Conservation (phyloP, 2,888 invertebrate species). For the Phasia obesa region DNA sequence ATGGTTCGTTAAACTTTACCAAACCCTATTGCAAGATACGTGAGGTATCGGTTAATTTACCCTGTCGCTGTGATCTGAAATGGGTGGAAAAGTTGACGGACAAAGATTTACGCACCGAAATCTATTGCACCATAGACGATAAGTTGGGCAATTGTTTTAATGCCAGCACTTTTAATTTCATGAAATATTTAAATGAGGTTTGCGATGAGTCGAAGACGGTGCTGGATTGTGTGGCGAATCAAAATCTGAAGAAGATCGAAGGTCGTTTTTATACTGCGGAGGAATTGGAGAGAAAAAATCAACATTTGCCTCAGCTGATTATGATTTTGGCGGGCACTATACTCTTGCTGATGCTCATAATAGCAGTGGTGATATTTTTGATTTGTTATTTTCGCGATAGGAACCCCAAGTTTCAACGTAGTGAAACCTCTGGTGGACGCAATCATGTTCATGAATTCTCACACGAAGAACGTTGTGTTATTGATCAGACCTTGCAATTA, state of each 20-base stretch:
- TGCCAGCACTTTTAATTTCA: conserved; percentile 76
- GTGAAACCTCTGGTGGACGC: conserved; percentile 61
- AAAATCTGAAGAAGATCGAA: conserved; percentile 75
- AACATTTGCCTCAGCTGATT: conserved; percentile 70
- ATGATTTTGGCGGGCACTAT: conserved; percentile 68
- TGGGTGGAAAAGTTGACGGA: conserved; percentile 78
- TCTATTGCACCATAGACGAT: conserved; percentile 78
- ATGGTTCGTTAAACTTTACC: conserved; percentile 79
- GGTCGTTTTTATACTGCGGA: conserved; percentile 78
- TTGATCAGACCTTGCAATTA: conserved; percentile 75
- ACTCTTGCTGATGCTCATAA: conserved; percentile 66
- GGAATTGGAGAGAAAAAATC: conserved; percentile 74
- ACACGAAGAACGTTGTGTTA: conserved; percentile 75
- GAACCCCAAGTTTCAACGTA: conserved; percentile 30
- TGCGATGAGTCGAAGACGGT: conserved; percentile 77
- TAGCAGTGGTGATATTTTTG: conserved; percentile 70
- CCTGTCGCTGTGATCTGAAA: conserved; percentile 78
- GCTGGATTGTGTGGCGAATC: conserved; percentile 77
- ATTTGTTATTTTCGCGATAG: conserved; percentile 61
- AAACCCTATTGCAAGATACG: conserved; percentile 77
- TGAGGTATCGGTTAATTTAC: conserved; percentile 76
- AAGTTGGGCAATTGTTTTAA: conserved; percentile 78
- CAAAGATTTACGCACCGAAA: conserved; percentile 79
- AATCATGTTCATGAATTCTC: conserved; percentile 76
- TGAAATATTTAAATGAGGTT: conserved; percentile 79